A percentile compares a stretch with the other conserved stretches of the same genome.
These are phyloP conservation scores for Sapayoa aenigma DNA, from an alignment of 2,113 vertebrate species.

Conservation along the genomic window DNA sequence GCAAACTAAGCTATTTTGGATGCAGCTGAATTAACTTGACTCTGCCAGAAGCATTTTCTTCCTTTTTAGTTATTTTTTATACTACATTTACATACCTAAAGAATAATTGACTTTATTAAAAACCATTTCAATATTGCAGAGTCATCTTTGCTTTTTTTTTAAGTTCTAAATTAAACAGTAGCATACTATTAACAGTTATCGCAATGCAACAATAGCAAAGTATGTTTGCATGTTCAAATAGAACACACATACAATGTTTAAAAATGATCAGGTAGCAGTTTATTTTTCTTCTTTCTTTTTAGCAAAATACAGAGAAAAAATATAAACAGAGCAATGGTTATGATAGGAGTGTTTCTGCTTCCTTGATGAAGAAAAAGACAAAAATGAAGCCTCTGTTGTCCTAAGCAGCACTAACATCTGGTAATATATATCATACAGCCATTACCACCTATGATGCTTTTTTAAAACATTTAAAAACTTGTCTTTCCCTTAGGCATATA, in stretches of 20 bases:
- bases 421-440: background rate
- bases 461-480: background rate
- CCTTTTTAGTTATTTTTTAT: background rate
- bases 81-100: background rate
- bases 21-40: conserved; percentile 11
- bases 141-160: background rate
- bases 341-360: background rate
- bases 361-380: background rate
- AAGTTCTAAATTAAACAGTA: background rate
- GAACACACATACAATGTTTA: background rate
- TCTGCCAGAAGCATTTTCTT: background rate
- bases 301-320: background rate
- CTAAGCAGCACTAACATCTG: background rate
- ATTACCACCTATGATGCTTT: background rate
- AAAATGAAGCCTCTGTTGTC: background rate
- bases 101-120: background rate
- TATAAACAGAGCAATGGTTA: background rate
- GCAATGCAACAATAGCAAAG: background rate
- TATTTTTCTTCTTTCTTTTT: background rate
- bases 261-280: background rate
- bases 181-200: background rate
- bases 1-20: conserved; percentile 14
- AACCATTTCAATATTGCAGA: background rate
- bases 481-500: background rate
- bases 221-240: background rate